Evolutionary conservation across 2,888 invertebrate species (phyloP).

Genomic region (Ichneumoninae sp.): DNA sequence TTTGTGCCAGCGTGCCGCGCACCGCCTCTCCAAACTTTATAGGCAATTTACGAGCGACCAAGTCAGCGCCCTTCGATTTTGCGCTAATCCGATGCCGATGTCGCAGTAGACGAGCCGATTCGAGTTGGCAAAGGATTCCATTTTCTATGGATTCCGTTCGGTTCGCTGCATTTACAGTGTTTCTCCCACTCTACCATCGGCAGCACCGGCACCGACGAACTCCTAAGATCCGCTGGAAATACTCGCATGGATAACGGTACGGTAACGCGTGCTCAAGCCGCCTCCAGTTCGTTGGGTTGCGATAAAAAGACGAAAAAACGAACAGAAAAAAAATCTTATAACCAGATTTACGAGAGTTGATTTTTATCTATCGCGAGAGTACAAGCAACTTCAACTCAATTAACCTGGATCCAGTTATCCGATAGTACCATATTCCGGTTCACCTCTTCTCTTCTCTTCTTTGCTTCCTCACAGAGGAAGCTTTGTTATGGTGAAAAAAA

Average conservation of each 20-base stretch:
- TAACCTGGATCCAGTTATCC: constrained; percentile 29
- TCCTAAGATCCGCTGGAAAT: constrained; percentile 4
- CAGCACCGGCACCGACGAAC: not conserved
- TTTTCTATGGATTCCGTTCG: constrained; percentile 42
- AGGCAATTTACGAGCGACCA: constrained; percentile 81
- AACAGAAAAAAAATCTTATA: constrained; percentile 12
- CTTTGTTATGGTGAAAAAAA: no score
- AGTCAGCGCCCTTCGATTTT: constrained; percentile 81
- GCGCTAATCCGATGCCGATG: constrained; percentile 80
- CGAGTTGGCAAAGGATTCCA: constrained; percentile 52
- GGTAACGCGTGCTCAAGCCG: constrained; percentile 17
- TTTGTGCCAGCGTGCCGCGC: constrained; percentile 73
- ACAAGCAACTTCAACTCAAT: constrained; percentile 39
- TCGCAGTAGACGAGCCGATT: constrained; percentile 60
- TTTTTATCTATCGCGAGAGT: constrained; percentile 37
- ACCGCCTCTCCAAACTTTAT: constrained; percentile 76
- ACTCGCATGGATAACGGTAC: constrained; percentile 13
- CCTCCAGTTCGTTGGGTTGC: not conserved
- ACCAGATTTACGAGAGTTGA: constrained; percentile 29
- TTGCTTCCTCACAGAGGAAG: no score
- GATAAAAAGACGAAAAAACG: constrained; percentile 1
- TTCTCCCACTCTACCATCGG: constrained; percentile 3
- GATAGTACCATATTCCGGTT: constrained; percentile 28
- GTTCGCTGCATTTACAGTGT: constrained; percentile 41
- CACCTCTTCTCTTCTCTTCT: constrained; percentile 14